Evolutionary conservation across 2,113 vertebrate genomes (phyloP).

Genomic region (Prunella himalayana): DNA sequence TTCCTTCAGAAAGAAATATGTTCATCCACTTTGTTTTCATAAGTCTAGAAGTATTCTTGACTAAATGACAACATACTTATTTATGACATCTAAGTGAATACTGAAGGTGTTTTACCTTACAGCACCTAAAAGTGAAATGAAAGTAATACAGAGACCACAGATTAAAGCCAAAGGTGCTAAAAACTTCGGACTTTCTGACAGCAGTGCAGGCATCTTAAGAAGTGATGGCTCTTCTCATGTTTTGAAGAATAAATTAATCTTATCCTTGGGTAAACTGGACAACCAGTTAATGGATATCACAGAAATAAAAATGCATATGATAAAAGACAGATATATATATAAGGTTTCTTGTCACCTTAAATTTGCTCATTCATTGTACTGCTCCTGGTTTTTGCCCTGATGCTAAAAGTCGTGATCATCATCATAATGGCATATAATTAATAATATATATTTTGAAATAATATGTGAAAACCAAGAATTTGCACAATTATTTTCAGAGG

Average conservation of each 20-base stretch:
- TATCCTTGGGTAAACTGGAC: not conserved
- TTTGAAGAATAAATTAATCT: not conserved
- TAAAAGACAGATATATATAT: not conserved
- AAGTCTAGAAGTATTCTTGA: not conserved
- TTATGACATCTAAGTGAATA: not conserved
- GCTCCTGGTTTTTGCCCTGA: not conserved
- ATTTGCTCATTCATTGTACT: not conserved
- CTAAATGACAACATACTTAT: not conserved
- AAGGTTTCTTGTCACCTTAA: not conserved
- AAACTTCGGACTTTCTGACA: not conserved
- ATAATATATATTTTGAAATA: not conserved
- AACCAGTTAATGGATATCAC: not conserved
- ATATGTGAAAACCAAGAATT: not conserved
- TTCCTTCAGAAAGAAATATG: constrained; percentile 73
- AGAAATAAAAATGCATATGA: not conserved
- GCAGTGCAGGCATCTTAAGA: not conserved
- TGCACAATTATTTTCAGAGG: not conserved
- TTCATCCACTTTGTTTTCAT: not conserved
- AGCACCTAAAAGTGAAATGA: not conserved
- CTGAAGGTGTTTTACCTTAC: not conserved
- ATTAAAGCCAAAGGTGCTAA: not conserved
- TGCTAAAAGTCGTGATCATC: not conserved
- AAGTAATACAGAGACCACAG: not conserved
- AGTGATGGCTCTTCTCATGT: not conserved
- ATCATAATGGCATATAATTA: not conserved